Conservation (phyloP, 2,113 vertebrate species). For the Nothoprocta pentlandii region DNA sequence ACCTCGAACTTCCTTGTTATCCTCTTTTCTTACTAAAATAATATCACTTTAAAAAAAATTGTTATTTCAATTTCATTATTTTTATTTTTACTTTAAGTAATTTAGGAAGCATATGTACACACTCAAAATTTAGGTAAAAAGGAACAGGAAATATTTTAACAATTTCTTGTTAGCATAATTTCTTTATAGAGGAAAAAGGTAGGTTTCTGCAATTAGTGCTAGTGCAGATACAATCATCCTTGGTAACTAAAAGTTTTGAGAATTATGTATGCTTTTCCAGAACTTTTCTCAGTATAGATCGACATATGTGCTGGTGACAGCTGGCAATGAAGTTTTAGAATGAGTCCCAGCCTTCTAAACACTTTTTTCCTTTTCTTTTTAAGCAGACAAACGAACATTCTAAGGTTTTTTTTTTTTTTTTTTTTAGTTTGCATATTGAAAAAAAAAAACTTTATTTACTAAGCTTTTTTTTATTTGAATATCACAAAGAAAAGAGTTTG, state of each 20-base stretch:
- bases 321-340: background rate
- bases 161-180: background rate
- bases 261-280: background rate
- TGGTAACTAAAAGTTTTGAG: accelerated
- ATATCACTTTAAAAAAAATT: background rate
- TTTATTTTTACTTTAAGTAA: background rate
- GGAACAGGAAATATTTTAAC: background rate
- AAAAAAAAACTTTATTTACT: background rate
- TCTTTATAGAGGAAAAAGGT: background rate
- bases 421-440: background rate
- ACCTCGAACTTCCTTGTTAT: background rate
- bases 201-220: background rate
- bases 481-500: background rate
- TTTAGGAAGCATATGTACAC: background rate
- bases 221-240: background rate
- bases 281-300: background rate
- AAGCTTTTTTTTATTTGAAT: background rate
- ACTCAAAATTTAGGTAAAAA: background rate
- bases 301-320: background rate
- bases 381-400: background rate
- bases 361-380: background rate
- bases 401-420: no score
- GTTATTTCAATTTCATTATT: background rate
- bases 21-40: background rate
- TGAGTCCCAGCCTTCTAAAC: background rate